Evolutionary conservation across 2,113 vertebrate genomes (phyloP).

Genomic region (Saccopteryx leptura): DNA sequence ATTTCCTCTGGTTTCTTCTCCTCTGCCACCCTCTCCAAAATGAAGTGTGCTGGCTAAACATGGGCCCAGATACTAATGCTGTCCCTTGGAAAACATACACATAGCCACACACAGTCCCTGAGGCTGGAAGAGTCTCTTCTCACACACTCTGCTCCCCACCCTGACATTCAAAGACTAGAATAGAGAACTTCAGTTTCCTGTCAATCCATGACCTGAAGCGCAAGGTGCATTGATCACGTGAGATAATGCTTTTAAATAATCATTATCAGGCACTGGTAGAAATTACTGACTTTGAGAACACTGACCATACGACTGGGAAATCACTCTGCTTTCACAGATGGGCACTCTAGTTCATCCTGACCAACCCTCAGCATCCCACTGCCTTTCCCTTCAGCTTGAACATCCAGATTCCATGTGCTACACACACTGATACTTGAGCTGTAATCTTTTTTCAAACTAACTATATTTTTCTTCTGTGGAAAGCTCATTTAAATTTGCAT

Average conservation of each 20-base stretch:
- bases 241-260: constrained; percentile 78
- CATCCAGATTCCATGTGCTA: neutral
- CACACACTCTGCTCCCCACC: neutral
- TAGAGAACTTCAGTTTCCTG: constrained; percentile 29
- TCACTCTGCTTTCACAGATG: constrained; percentile 44
- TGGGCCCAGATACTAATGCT: neutral
- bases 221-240: neutral
- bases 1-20: neutral
- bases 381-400: neutral
- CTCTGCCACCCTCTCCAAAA: neutral
- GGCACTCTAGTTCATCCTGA: neutral
- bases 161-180: constrained; percentile 52
- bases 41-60: neutral
- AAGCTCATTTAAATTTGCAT: neutral
- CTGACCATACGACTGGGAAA: constrained; percentile 62
- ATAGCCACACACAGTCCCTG: neutral
- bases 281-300: constrained; percentile 73
- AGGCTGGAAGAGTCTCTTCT: neutral
- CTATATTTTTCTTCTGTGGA: neutral
- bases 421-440: neutral
- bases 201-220: neutral
- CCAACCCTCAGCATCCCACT: constrained; percentile 45
- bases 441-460: neutral
- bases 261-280: constrained; percentile 70
- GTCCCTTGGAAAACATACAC: neutral